phyloP scores from a whole-genome alignment of 2,113 vertebrate species.

The Platycercus adscitus region DNA sequence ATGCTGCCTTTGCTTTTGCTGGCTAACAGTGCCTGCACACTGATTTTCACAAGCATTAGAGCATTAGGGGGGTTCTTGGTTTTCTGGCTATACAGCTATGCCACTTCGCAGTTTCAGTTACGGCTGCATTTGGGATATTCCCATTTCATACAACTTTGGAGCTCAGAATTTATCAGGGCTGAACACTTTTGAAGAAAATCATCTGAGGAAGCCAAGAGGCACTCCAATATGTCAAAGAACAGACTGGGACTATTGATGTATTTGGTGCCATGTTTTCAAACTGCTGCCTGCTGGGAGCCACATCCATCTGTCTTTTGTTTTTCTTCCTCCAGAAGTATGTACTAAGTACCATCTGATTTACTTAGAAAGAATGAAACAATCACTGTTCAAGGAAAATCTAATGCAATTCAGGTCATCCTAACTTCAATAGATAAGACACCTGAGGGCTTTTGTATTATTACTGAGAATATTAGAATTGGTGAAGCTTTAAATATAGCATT shows the following conservation, averaged over 20 bases:
- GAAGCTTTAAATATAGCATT: neutral
- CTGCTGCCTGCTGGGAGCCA: slow-evolving; percentile 16
- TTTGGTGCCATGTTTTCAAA: slow-evolving; percentile 33
- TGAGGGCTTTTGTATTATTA: slow-evolving; percentile 19
- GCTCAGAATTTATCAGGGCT: neutral
- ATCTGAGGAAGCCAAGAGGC: slow-evolving; percentile 18
- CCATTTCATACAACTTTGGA: neutral
- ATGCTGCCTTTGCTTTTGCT: neutral
- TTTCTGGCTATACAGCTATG: neutral
- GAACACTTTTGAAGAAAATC: neutral
- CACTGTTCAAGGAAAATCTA: slow-evolving; percentile 4
- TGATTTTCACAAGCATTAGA: neutral
- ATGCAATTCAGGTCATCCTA: neutral
- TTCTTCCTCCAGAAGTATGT: neutral
- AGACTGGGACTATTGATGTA: neutral
- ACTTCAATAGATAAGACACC: neutral
- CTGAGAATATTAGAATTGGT: neutral
- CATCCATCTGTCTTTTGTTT: slow-evolving; percentile 29
- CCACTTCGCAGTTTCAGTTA: neutral
- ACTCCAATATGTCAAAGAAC: neutral
- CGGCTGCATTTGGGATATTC: neutral
- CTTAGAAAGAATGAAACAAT: neutral
- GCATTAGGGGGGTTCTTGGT: neutral
- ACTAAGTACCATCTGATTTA: slow-evolving; percentile 7
- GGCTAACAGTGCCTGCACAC: neutral